Evolutionary conservation across 2,888 invertebrate genomes (phyloP), one percentile per base, ranked within the genome.

Genomic region (Cephus rjabovi): DNA sequence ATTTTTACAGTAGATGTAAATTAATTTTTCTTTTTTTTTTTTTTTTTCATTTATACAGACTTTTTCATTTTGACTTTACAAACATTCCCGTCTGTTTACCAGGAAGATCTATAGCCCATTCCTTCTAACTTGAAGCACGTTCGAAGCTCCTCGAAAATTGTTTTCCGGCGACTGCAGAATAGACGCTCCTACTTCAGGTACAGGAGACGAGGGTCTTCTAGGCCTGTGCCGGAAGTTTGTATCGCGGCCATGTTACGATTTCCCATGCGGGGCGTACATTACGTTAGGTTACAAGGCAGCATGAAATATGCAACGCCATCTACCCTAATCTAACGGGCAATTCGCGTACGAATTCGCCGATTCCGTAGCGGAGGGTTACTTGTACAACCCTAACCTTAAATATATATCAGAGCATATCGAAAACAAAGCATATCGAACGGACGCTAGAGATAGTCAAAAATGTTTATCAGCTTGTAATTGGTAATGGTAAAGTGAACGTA

Each of bases 251-350:
- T 84, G 87, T 88, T 88, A 87, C 87, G 87, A 90, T 90, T 90
- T 90, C 89, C 90, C 90, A 88, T 88, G 90, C 86, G 90, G 84
- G 89, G 85, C 84, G 87, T 90, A 87, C 86, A 86, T 89, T 88
- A 87, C 86, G 87, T 87, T 87, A 84, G 82, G 81, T 83, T 81
- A 85, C 84, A 81, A 85, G 82, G 86, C 84, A 82, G 87, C 88
- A 89, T 90, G 89, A 89, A 89, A 89, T 89, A 89, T 89, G 88
- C 88, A 89, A 85, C 86, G 86, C 86, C 88, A 88, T 89, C 88
- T 87, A 80, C 78, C 80, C 78, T 80, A 81, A 81, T 80, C 34
- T 35, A 31, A 34, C 71, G 31, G 34, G 15, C 33, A 70, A 15
- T 71, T 34, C 71, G 9, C 37, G 37, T 12, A 71, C 31, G 31